These are phyloP conservation scores for Odocoileus hemionus DNA, from an alignment of 2,113 vertebrate genomes.

Conservation along the genomic window DNA sequence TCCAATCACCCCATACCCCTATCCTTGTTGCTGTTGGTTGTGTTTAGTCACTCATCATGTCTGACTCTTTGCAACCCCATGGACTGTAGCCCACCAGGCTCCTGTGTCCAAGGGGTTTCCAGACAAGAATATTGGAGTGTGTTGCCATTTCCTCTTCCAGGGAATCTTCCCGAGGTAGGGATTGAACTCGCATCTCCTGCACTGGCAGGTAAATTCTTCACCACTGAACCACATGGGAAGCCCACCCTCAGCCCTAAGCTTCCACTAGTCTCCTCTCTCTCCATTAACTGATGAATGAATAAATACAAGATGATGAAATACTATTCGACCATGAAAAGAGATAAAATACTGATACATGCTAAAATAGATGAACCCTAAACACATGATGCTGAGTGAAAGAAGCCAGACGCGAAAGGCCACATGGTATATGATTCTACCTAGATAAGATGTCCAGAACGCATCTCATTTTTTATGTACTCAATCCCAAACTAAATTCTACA, in stretches of 20 bases:
- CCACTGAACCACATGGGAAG: neutral
- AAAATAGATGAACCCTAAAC: neutral
- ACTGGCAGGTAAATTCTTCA: neutral
- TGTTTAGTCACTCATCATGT: neutral
- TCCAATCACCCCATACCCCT: neutral
- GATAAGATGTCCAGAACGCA: neutral
- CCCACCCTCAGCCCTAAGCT: neutral
- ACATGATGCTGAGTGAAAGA: neutral
- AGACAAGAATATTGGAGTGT: neutral
- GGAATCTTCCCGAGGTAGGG: neutral
- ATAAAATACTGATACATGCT: neutral
- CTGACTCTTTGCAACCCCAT: neutral
- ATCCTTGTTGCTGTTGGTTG: neutral
- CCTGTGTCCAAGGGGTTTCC: neutral
- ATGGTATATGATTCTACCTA: neutral
- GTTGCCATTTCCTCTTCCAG: neutral
- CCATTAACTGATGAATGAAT: neutral
- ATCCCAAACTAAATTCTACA: neutral
- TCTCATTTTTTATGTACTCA: neutral
- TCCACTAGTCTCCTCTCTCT: neutral
- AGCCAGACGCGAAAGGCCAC: neutral
- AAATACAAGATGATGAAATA: neutral
- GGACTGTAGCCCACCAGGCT: neutral
- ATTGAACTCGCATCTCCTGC: accelerated
- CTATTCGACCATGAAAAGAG: neutral